phyloP scores from a whole-genome alignment of 2,797 vertebrate species.

The Scolopax rusticola region DNA sequence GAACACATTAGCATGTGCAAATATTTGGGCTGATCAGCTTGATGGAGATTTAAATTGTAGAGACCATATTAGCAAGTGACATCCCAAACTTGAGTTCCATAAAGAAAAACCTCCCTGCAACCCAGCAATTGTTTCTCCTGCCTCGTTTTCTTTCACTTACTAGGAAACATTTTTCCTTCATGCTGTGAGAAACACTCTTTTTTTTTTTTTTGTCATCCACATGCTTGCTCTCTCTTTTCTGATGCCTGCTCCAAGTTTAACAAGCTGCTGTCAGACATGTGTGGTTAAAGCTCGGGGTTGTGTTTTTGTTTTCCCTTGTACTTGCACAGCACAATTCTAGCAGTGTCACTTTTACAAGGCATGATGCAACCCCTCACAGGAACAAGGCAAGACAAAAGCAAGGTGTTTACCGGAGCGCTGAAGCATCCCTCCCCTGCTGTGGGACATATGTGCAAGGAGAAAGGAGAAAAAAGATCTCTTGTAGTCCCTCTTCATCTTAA shows the following conservation, averaged over 20 bases:
- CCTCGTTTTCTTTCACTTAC: constrained; percentile 9
- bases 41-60: constrained; percentile 57
- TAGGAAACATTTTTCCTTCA: constrained; percentile 20
- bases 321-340: constrained; percentile 31
- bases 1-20: constrained; percentile 74
- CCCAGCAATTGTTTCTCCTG: background rate
- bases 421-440: constrained; percentile 5
- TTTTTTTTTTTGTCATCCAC: background rate
- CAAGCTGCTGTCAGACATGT: constrained; percentile 57
- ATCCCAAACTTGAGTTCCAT: background rate
- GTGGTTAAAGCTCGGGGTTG: constrained; percentile 10
- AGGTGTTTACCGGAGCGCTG: constrained; percentile 35
- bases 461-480: background rate
- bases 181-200: background rate
- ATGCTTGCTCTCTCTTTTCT: constrained; percentile 4
- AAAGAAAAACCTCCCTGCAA: background rate
- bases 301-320: constrained; percentile 41
- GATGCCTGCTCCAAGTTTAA: constrained; percentile 35
- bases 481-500: background rate
- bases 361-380: constrained; percentile 13
- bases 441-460: constrained; percentile 19
- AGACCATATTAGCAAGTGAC: background rate
- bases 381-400: constrained; percentile 36
- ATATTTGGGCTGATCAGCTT: constrained; percentile 72
- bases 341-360: constrained; percentile 15